Conservation (phyloP, 2,113 vertebrate genomes). For the Erythrolamprus reginae region DNA sequence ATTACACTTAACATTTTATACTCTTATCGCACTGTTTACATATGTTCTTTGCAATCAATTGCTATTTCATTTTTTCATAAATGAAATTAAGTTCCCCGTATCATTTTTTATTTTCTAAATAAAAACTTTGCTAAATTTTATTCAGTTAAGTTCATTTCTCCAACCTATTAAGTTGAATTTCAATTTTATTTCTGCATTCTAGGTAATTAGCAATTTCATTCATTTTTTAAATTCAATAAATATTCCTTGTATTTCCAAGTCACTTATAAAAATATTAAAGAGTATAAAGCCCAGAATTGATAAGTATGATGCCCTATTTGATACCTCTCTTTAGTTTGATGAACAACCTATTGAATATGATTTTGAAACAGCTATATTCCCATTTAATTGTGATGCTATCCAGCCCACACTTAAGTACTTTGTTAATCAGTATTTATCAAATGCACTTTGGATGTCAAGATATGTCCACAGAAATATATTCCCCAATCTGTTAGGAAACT, state of each 20-base stretch:
- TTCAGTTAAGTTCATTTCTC: neutral
- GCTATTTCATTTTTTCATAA: neutral
- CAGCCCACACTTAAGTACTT: neutral
- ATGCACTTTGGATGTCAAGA: neutral
- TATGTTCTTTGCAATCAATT: neutral
- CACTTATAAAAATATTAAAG: neutral
- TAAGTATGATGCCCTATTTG: neutral
- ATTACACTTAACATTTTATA: neutral
- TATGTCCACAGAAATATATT: neutral
- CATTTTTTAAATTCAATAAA: neutral
- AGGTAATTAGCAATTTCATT: neutral
- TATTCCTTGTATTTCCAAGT: neutral
- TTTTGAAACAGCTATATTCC: neutral
- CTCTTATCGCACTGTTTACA: neutral
- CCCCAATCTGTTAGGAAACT: neutral
- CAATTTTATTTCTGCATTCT: neutral
- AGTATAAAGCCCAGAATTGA: neutral
- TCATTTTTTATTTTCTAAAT: neutral
- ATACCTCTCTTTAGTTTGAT: neutral
- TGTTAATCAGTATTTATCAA: neutral
- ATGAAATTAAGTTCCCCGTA: neutral
- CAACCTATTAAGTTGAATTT: neutral
- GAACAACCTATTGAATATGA: neutral
- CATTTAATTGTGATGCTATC: neutral
- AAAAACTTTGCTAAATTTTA: neutral